Evolutionary conservation across 2,113 vertebrate species (phyloP).

Genomic region (Spea multiplicata): DNA sequence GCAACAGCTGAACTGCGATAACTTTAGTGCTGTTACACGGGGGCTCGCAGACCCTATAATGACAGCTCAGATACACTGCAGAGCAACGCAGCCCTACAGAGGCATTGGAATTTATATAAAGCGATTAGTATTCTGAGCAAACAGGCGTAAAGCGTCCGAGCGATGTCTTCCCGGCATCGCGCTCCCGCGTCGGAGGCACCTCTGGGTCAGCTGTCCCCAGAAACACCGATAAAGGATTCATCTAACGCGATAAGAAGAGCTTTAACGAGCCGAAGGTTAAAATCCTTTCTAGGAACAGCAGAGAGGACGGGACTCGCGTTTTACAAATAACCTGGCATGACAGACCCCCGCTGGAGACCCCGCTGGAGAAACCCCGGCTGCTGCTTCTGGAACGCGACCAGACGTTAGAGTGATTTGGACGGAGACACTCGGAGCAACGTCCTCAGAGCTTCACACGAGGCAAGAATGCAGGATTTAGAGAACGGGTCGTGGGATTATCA

Average conservation of each 20-base stretch:
- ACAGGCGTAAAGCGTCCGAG: too few species aligned
- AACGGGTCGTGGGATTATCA: slow-evolving; percentile 36
- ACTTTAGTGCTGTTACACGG: too few species aligned
- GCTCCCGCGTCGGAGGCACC: neutral
- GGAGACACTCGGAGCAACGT: slow-evolving; percentile 2
- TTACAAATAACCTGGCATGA: slow-evolving; percentile 16
- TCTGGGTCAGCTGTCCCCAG: neutral
- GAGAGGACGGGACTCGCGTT: neutral
- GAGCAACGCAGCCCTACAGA: too few species aligned
- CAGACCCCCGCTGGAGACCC: neutral
- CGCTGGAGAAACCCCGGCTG: slow-evolving; percentile 21
- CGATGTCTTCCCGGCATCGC: too few species aligned
- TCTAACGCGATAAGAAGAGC: neutral
- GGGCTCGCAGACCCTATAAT: too few species aligned
- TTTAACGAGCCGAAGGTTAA: neutral
- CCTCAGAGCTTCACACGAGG: neutral
- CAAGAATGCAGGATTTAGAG: neutral
- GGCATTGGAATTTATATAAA: too few species aligned
- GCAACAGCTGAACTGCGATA: too few species aligned
- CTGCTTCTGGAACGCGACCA: slow-evolving; percentile 21
- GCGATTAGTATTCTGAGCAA: too few species aligned
- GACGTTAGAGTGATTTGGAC: slow-evolving; percentile 4
- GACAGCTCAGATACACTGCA: too few species aligned
- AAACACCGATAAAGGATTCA: neutral
- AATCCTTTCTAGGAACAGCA: slow-evolving; percentile 6